These are phyloP conservation scores for Hirudo medicinalis DNA, from an alignment of 1,140 invertebrate species.

Conservation along the genomic window DNA sequence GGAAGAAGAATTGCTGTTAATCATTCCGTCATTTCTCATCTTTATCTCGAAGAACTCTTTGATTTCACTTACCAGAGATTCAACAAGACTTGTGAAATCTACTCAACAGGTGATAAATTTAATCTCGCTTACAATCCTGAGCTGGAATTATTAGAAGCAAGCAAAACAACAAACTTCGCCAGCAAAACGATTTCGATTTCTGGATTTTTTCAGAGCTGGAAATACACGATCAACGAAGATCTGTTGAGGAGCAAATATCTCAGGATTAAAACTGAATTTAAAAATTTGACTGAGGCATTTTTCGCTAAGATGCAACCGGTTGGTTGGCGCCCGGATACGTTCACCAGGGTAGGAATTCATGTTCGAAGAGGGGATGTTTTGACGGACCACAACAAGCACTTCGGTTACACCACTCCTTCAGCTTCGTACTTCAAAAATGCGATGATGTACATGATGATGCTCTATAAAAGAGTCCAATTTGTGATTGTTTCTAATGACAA, in stretches of 20 bases:
- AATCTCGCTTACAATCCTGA: slow-evolving; percentile 5
- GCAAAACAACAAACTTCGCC: not conserved
- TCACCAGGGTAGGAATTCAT: slow-evolving; percentile 21
- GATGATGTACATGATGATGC: slow-evolving; percentile 10
- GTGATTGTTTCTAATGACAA: slow-evolving; percentile 7
- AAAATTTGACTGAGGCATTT: slow-evolving; percentile 4
- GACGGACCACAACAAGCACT: not conserved
- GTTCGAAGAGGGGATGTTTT: slow-evolving; percentile 20
- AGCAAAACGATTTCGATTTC: slow-evolving; percentile 10
- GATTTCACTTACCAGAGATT: slow-evolving; percentile 14
- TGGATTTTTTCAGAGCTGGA: slow-evolving; percentile 17
- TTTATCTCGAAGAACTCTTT: slow-evolving; percentile 12
- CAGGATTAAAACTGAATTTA: slow-evolving; percentile 11
- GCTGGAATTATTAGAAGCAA: not conserved
- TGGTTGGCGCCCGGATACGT: not conserved
- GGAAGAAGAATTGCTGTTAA: not conserved
- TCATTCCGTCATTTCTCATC: not conserved
- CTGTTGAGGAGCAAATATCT: slow-evolving; percentile 9
- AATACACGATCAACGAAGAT: slow-evolving; percentile 2
- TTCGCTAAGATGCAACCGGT: not conserved
- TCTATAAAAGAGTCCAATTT: slow-evolving; percentile 14
- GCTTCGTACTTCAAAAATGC: slow-evolving; percentile 17
- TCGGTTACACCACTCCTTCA: slow-evolving; percentile 13
- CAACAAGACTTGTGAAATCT: not conserved
- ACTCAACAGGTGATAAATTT: not conserved